Conservation (phyloP, 2,888 invertebrate species). For the Dendrolimus pini region DNA sequence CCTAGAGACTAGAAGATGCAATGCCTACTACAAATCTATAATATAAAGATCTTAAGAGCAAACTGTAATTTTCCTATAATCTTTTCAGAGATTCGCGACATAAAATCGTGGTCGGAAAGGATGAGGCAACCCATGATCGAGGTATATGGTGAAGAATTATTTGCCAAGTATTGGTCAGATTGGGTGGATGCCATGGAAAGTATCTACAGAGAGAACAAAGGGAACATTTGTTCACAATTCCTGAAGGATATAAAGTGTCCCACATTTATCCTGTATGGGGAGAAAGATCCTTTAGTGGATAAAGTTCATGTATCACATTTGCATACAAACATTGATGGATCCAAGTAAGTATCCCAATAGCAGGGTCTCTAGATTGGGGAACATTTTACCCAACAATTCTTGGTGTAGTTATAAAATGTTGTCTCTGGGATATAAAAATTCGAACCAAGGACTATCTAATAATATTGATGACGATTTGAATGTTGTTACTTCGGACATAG, state of each 20-base stretch:
- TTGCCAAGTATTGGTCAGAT: slow-evolving; percentile 80
- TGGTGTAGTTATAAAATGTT: too few species aligned
- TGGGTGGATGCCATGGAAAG: slow-evolving; percentile 82
- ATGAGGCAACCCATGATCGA: slow-evolving; percentile 84
- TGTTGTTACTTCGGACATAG: too few species aligned
- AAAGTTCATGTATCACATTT: slow-evolving; percentile 85
- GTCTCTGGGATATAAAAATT: too few species aligned
- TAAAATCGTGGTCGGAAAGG: slow-evolving; percentile 86
- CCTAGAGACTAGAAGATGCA: too few species aligned
- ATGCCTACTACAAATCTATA: too few species aligned
- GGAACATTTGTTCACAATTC: slow-evolving; percentile 83
- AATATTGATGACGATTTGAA: too few species aligned
- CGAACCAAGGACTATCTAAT: too few species aligned
- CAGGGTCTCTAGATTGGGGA: too few species aligned
- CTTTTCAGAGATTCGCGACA: slow-evolving; percentile 79
- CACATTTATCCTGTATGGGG: slow-evolving; percentile 89
- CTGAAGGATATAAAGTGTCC: slow-evolving; percentile 82
- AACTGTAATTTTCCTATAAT: too few species aligned
- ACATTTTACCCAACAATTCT: too few species aligned
- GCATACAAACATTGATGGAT: slow-evolving; percentile 78
- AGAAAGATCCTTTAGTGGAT: slow-evolving; percentile 87
- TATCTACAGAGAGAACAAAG: slow-evolving; percentile 77
- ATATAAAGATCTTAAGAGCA: too few species aligned
- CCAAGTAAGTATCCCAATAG: slow-evolving; percentile 71
- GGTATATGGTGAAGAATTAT: slow-evolving; percentile 84